Base-by-base conservation (phyloP, 2,888 invertebrate species). In the Cephus runcator region DNA sequence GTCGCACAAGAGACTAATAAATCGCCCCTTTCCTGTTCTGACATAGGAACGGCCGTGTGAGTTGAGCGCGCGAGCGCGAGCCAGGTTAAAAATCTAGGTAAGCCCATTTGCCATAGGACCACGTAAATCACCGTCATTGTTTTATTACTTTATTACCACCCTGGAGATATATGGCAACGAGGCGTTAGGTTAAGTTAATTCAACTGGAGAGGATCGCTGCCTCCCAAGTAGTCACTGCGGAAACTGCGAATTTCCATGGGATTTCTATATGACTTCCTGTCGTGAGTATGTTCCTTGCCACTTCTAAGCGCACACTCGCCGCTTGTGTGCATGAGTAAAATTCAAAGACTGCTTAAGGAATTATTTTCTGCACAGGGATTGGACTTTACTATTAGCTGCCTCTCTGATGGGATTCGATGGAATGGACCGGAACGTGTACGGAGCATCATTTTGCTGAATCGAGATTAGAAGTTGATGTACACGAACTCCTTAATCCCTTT, bases 91-190 rank as follows among this genome's bases (percentile, higher is more conserved):
- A 85, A 81, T 85, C 78, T 80, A 81, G 84, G 84, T 83, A 86
- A 86, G 83, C 85, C 82, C 83, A 87, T 86, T 86, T 86, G 84
- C 85, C 85, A 82, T 83, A 84, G 84, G 86, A 84, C 81, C 84
- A 79, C 85, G 86, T 87, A 86, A 84, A 87, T 87, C 86, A 87
- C 82, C 83, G 85, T 84, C 84, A 83, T 86, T 87, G 85, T 86
- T 80, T 86, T 85, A 85, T 86, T 86, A 84, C 83, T 87, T 87
- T 87, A 86, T 86, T 85, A 81, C 69, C 69, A 31, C 33, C 30
- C 77, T 30, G 76, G 68, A 79, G 34, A 75, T 79, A 76, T 76
- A 77, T 73, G 79, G 80, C 81, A 83, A 81, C 81, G 81, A 83
- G 80, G 77, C 81, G 80, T 80, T 83, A 77, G 81, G 78, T 75